Evolutionary conservation across 2,888 invertebrate species (phyloP), one percentile per base, ranked within the genome.

Genomic region (Cacoxenus indagator): DNA sequence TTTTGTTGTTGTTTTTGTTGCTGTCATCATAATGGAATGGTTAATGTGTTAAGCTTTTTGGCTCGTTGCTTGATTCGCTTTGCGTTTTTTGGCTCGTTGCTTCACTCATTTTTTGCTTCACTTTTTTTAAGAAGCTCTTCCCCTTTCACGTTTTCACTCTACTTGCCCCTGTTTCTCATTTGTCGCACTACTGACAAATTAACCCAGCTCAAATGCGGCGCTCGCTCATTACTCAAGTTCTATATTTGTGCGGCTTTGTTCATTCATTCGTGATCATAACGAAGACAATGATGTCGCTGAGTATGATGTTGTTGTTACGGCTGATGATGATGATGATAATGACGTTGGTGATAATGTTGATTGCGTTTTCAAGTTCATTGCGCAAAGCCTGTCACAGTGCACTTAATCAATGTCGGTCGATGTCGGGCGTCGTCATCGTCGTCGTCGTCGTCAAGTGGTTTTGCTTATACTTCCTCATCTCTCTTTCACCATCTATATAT

Each of bases 11-110:
- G 9, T 19, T 57, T 29, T 29, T 4, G 3, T 31, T 4, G 2
- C n/a, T 9, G 62, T 71, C 75, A 67, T 71, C 72, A 67, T 81
- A 79, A 79, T 82, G 78, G 78, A 83, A 80, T 80, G 78, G 74
- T 78, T 74, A 81, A 78, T 76, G 75, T 37, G 37, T 37, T 70
- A 70, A 74, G 59, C 31, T 2, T 5, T 59, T 59, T 74, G 67
- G 29, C 62, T 64, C 64, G 67, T 43, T 29, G 19, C 37, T 37
- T 5, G 37, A 5, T 14, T 37, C 37, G 14, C 14, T 37, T 14
- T 37, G 3, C 9, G 31, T 31, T 2, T 5, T 59, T 59, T 74
- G 67, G 29, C 62, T 64, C 64, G 67, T 43, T 29, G 19, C 37
- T 37, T 5, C 9, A 5, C 37, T 37, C 37, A 37, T 37, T 37